A percentile compares a stretch with the other conserved stretches of the same genome.
Evolutionary conservation across 1,140 invertebrate species (phyloP).

Genomic region (Neelides sp.): DNA sequence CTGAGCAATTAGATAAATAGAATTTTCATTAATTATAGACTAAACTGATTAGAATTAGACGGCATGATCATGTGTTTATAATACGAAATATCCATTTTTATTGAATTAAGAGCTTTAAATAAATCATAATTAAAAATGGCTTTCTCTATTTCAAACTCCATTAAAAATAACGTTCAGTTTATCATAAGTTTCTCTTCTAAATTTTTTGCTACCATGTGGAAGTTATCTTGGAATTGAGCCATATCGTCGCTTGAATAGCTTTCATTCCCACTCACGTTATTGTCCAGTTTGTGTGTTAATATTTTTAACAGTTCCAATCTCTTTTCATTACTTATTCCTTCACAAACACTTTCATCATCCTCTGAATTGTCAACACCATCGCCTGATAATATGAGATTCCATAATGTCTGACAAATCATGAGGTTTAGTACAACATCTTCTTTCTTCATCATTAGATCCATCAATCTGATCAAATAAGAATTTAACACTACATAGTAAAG

Average conservation of each 20-base stretch:
- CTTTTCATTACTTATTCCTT: constrained; percentile 5
- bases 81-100: too few relatives aligned
- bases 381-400: constrained; percentile 43
- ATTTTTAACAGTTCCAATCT: constrained; percentile 1
- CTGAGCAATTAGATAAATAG: too few relatives aligned
- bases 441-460: constrained; percentile 42
- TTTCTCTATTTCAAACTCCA: neutral
- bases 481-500: neutral
- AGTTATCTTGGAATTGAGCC: constrained; percentile 1
- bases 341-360: neutral
- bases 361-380: neutral
- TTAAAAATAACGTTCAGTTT: neutral
- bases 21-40: too few relatives aligned
- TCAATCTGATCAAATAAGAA: constrained; percentile 37
- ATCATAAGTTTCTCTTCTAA: neutral
- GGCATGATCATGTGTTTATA: too few relatives aligned
- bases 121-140: too few relatives aligned
- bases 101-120: too few relatives aligned
- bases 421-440: constrained; percentile 48
- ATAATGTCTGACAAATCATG: constrained; percentile 52
- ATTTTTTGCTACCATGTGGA: constrained; percentile 3
- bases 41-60: too few relatives aligned
- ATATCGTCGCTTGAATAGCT: neutral
- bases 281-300: constrained; percentile 5
- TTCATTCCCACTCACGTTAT: neutral